Percentiles rank a stretch among this genome's conserved stretches.
phyloP scores from a whole-genome alignment of 2,888 invertebrate genomes.

The Alviniconcha strummeri region DNA sequence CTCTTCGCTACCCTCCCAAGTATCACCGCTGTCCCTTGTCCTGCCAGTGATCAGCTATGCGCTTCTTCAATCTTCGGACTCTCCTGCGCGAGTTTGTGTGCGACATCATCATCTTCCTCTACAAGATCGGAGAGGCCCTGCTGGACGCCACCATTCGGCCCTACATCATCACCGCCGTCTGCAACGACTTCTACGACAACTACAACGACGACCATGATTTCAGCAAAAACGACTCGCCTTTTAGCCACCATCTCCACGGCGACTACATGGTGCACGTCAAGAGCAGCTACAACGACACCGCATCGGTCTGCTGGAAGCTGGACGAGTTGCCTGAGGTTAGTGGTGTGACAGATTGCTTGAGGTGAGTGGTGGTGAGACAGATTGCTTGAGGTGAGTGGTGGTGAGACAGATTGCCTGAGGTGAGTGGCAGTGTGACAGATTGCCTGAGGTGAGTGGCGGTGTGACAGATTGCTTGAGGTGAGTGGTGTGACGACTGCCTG shows the following conservation, averaged over 20 bases:
- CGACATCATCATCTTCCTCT: slow-evolving; percentile 70
- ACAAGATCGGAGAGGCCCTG: slow-evolving; percentile 71
- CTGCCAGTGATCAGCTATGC: background rate
- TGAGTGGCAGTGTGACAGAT: slow-evolving; percentile 15
- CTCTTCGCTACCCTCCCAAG: too few species aligned
- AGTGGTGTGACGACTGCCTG: slow-evolving; percentile 23
- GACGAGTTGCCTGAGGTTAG: slow-evolving; percentile 31
- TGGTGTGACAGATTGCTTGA: background rate
- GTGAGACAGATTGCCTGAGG: background rate
- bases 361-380: slow-evolving; percentile 1
- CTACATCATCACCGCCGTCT: slow-evolving; percentile 67
- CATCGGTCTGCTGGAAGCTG: slow-evolving; percentile 31
- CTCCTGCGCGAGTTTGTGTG: slow-evolving; percentile 44
- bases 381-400: slow-evolving; percentile 3
- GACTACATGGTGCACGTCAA: background rate
- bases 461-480: background rate
- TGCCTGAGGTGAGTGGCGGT: slow-evolving; percentile 29
- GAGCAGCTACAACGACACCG: background rate
- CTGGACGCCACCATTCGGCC: slow-evolving; percentile 70
- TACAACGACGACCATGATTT: slow-evolving; percentile 34
- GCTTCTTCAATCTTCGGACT: background rate
- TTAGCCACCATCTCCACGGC: background rate
- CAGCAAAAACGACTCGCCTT: background rate
- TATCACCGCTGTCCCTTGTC: background rate
- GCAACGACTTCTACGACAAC: slow-evolving; percentile 50